These are phyloP conservation scores for Diplolepis rosae DNA, from an alignment of 2,888 invertebrate species.

Conservation along the genomic window DNA sequence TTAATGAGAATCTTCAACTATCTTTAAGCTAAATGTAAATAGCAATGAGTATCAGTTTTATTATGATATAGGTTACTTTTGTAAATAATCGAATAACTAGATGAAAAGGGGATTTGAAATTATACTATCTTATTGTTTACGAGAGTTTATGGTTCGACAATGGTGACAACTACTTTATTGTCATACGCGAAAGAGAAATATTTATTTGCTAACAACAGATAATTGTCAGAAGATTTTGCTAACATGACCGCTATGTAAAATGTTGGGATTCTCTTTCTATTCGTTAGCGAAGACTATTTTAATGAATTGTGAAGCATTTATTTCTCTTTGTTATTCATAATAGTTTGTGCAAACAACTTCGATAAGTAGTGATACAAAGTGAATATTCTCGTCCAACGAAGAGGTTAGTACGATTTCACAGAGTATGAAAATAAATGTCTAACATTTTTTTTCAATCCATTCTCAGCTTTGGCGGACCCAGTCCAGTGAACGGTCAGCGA, in stretches of 20 bases:
- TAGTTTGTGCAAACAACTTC: not conserved
- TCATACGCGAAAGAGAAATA: not conserved
- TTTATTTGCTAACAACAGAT: not conserved
- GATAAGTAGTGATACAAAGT: not conserved
- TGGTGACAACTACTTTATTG: not conserved
- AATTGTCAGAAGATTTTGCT: conserved; percentile 1
- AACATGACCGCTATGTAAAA: not conserved
- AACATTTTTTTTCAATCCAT: no score
- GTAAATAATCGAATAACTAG: no score
- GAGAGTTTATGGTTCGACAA: not conserved
- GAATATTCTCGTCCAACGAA: not conserved
- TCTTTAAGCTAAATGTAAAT: no score
- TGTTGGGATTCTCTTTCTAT: not conserved
- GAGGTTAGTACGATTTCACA: not conserved
- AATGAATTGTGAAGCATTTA: not conserved
- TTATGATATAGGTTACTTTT: no score
- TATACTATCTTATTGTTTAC: no score
- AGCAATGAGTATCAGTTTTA: no score
- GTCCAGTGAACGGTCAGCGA: no score
- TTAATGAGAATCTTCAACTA: no score
- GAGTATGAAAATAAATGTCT: not conserved
- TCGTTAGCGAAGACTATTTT: not conserved
- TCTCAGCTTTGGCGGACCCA: no score
- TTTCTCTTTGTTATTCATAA: not conserved
- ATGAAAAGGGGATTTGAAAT: no score